Percentiles rank a stretch among this genome's conserved stretches.
These are phyloP conservation scores for Ophraella communa DNA, from an alignment of 2,888 invertebrate species.

Conservation along the genomic window DNA sequence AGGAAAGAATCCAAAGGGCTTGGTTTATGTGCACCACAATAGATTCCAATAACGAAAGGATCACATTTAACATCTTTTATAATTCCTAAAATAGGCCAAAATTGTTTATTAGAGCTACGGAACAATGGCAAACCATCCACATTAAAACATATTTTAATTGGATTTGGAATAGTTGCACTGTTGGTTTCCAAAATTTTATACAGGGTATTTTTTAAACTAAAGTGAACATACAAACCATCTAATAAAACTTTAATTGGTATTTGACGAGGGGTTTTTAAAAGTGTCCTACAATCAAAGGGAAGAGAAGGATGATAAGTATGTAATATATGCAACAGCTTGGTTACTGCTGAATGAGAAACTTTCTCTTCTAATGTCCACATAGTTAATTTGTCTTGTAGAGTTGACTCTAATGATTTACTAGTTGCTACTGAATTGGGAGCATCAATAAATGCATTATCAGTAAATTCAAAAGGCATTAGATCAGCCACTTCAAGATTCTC, in stretches of 20 bases:
- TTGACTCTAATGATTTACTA: constrained; percentile 15
- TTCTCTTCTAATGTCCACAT: constrained; percentile 16
- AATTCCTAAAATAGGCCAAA: constrained; percentile 30
- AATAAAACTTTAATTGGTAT: constrained; percentile 15
- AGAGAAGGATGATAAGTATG: constrained; percentile 11
- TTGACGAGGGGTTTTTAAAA: constrained; percentile 16
- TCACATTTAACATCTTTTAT: constrained; percentile 20
- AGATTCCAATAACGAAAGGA: constrained; percentile 28
- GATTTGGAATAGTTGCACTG: not conserved
- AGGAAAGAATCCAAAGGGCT: constrained; percentile 19
- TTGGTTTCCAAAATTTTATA: constrained; percentile 3
- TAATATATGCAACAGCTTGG: constrained; percentile 8
- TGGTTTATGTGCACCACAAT: constrained; percentile 23
- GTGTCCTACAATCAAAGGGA: constrained; percentile 16
- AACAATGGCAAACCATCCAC: constrained; percentile 27
- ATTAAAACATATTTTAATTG: constrained; percentile 18
- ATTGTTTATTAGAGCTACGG: constrained; percentile 23
- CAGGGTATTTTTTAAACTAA: constrained; percentile 14
- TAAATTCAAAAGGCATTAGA: constrained; percentile 12
- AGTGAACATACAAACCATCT: constrained; percentile 14
- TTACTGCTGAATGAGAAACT: constrained; percentile 18
- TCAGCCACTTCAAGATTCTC: constrained; percentile 12
- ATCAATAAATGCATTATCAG: constrained; percentile 2
- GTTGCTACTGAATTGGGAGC: constrained; percentile 11
- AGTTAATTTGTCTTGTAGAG: constrained; percentile 15